These are phyloP conservation scores for Ferrisia virgata DNA, from an alignment of 2,888 invertebrate genomes.

Conservation along the genomic window DNA sequence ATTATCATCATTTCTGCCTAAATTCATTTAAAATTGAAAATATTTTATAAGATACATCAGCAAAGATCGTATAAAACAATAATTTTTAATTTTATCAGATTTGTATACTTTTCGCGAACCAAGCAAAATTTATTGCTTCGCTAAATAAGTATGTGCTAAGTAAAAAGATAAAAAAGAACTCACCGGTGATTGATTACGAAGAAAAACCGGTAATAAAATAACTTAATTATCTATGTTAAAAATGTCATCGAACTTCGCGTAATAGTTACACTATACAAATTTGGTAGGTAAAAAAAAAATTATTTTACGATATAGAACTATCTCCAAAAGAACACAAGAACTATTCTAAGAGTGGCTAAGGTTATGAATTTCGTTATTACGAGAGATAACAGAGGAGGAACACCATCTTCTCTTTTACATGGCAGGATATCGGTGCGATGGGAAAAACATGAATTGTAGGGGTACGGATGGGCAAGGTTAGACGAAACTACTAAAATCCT, in stretches of 20 bases:
- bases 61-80: neutral
- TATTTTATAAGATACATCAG: no score
- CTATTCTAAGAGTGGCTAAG: slow-evolving; percentile 4
- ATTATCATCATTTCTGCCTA: no score
- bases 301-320: neutral
- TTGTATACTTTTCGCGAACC: no score
- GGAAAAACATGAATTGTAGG: slow-evolving; percentile 36
- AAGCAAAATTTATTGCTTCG: neutral
- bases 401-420: slow-evolving; percentile 27
- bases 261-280: neutral
- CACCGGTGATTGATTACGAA: neutral
- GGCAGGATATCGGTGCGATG: slow-evolving; percentile 35
- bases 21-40: no score
- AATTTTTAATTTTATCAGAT: neutral
- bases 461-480: slow-evolving; percentile 32
- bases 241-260: neutral
- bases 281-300: neutral
- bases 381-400: slow-evolving; percentile 34
- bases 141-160: neutral
- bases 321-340: slow-evolving; percentile 21
- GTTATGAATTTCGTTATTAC: slow-evolving; percentile 30
- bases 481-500: slow-evolving; percentile 28
- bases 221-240: neutral
- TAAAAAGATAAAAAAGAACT: neutral
- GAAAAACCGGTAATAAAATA: neutral